These are phyloP conservation scores for Palythoa grandis DNA, from an alignment of 92 coral and sea anemone genomes.

Conservation along the genomic window DNA sequence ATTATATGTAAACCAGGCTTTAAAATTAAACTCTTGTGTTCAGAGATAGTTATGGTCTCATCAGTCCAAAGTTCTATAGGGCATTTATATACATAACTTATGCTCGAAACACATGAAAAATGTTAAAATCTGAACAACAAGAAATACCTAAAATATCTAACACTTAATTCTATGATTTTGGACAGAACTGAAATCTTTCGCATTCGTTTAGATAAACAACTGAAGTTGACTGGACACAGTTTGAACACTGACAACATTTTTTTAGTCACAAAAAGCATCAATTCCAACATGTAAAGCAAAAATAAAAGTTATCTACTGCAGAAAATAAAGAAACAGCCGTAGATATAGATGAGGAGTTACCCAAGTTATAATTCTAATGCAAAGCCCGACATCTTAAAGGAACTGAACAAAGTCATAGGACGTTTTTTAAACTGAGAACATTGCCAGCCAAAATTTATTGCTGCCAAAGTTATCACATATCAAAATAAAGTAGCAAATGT, in stretches of 20 bases:
- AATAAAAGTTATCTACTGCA: too few relatives aligned
- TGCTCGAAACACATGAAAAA: neutral
- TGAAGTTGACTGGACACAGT: neutral
- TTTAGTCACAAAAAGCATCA: neutral
- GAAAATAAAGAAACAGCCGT: too few relatives aligned
- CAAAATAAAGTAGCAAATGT: too few relatives aligned
- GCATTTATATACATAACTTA: too few relatives aligned
- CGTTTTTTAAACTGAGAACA: neutral
- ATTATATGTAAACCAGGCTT: too few relatives aligned
- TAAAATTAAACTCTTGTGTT: too few relatives aligned
- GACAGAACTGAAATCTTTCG: neutral
- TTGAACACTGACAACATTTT: neutral
- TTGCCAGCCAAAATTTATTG: neutral
- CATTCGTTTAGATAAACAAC: neutral
- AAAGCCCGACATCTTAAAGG: neutral
- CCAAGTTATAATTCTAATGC: too few relatives aligned
- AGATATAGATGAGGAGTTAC: too few relatives aligned
- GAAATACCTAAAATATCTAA: neutral
- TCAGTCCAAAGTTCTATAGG: too few relatives aligned
- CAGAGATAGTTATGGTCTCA: too few relatives aligned
- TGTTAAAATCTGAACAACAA: neutral
- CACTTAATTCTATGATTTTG: neutral
- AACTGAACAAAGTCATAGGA: neutral
- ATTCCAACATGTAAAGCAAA: neutral
- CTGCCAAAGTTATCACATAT: too few relatives aligned